Conservation (phyloP, 2,888 invertebrate species). For the Drosophila rellima region DNA sequence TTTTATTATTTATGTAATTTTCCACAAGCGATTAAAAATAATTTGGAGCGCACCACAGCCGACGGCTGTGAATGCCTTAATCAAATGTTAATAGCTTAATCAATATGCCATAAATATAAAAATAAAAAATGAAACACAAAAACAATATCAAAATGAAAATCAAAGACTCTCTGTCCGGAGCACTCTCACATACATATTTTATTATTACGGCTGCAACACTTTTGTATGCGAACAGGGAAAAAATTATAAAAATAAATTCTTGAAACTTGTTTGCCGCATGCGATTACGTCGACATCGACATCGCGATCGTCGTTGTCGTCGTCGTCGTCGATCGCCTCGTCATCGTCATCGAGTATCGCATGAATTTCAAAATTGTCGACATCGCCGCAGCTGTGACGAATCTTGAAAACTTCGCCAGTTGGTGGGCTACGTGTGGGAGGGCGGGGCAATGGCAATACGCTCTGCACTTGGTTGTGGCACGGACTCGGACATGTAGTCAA, state of each 20-base stretch:
- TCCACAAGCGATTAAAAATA: constrained; percentile 49
- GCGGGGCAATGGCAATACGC: constrained; percentile 43
- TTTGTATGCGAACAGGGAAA: constrained; percentile 64
- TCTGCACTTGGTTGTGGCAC: constrained; percentile 24
- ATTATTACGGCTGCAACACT: constrained; percentile 72
- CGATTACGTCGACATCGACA: constrained; percentile 68
- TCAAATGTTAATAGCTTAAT: constrained; percentile 80
- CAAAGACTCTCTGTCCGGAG: constrained; percentile 53
- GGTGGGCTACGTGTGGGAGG: constrained; percentile 40
- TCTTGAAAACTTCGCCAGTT: constrained; percentile 46
- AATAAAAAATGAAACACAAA: constrained; percentile 39
- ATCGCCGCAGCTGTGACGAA: constrained; percentile 73
- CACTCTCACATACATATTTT: constrained; percentile 47
- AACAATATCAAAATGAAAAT: constrained; percentile 44
- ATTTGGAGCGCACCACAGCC: constrained; percentile 66
- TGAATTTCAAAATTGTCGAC: constrained; percentile 76
- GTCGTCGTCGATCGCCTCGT: constrained; percentile 60
- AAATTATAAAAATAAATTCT: constrained; percentile 76
- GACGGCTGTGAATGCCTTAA: constrained; percentile 74
- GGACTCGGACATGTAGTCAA: constrained; percentile 7
- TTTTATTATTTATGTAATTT: constrained; percentile 60
- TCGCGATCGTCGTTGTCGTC: constrained; percentile 55
- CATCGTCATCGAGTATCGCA: constrained; percentile 72
- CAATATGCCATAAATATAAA: constrained; percentile 80
- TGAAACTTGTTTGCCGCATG: constrained; percentile 77